Base-by-base conservation (phyloP, 2,888 invertebrate species). In the Chydorus sphaericus region DNA sequence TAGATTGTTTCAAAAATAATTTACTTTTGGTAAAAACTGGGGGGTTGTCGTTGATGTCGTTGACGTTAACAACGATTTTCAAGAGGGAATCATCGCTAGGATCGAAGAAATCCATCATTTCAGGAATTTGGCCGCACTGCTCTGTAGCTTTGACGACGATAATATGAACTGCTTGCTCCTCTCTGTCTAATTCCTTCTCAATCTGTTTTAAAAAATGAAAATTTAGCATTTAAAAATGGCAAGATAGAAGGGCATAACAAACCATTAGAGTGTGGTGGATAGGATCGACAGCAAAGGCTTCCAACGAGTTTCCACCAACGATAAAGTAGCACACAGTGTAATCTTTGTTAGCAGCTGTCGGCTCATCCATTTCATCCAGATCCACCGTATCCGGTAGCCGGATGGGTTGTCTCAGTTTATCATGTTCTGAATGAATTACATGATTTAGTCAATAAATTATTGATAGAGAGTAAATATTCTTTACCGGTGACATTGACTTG, bases 301-400 rank as follows among this genome's bases (percentile, higher is more conserved):
- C 77, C 18, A 79, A 77, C 20, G 82, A 81, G 66, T 91, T 87
- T 14, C 91, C 91, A 6, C 80, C 80, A n/a, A 91, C 79, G 52
- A 94, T 85, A 66, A 82, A 93, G 68, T 91, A 94, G 66, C 93
- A 96, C n/a, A 92, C 87, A 59, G 85, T 83, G 51, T 84, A 76
- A n/a, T n/a, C n/a, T n/a, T n/a, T n/a, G 50, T 83, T 78, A 53
- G 66, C 65, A 62, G 85, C 85, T 61, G 86, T 85, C 2, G 83
- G 77, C 63, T 89, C 84, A 63, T 87, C 88, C 18, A 87, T 79
- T 64, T 84, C 88, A 66, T 90, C 90, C 60, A 85, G 76, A 65
- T 91, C 91, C 44, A 90, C 78, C 1, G 91, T 90, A 61, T 83
- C 82, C 0, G 88, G 85, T 11, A 92, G 70, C 63, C 78, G 76